phyloP scores from a whole-genome alignment of 2,113 vertebrate genomes.

The Alexandromys fortis region DNA sequence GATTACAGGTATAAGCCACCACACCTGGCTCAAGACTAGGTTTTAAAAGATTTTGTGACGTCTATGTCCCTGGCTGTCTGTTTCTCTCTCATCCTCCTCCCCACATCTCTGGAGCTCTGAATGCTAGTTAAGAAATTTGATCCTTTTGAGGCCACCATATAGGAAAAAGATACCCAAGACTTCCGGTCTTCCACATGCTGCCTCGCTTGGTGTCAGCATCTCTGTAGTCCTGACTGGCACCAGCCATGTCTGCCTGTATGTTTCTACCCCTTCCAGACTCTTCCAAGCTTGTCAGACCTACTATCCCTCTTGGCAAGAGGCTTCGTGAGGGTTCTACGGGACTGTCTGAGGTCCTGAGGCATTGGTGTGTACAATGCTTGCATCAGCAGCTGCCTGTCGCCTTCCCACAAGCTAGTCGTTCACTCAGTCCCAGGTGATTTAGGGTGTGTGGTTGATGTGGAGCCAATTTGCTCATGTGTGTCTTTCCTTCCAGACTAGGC shows the following conservation, averaged over 20 bases:
- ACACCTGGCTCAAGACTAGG: not conserved
- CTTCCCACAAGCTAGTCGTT: constrained; percentile 22
- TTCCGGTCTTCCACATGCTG: not conserved
- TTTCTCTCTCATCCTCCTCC: not conserved
- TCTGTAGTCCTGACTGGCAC: not conserved
- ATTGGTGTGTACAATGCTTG: not conserved
- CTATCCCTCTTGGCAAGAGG: not conserved
- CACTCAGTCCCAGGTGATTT: not conserved
- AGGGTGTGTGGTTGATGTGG: constrained; percentile 1
- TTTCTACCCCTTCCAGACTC: not conserved
- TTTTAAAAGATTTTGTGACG: not conserved
- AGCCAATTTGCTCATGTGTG: constrained; percentile 9
- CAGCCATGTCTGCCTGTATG: not conserved
- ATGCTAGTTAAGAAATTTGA: not conserved
- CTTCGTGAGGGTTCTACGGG: not conserved
- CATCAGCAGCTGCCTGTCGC: not conserved
- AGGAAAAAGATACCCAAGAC: not conserved
- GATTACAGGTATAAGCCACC: not conserved
- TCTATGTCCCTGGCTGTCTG: rapidly evolving
- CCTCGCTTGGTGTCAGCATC: not conserved
- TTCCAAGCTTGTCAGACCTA: not conserved
- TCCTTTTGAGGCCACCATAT: not conserved
- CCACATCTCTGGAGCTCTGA: not conserved
- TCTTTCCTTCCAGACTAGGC: not conserved
- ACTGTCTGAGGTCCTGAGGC: not conserved